Base-by-base conservation (phyloP, 2,797 vertebrate species). In the Cryptoprocta ferox region DNA sequence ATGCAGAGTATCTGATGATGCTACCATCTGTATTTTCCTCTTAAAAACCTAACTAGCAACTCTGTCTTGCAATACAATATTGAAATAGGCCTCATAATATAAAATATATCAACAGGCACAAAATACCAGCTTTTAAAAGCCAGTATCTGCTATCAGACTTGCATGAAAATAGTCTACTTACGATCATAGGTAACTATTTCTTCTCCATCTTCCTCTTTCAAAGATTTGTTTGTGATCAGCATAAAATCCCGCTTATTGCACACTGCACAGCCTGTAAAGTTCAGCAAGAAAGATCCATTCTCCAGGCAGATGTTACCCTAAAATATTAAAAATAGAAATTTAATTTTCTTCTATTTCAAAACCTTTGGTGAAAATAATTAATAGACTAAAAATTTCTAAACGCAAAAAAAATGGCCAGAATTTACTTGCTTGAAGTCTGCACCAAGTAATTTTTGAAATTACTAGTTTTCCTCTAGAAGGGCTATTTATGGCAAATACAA, bases 231-330 rank as follows among this genome's bases (percentile, higher is more conserved):
- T 94, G 98, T 98, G 96, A 99, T 99, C 97, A 99, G 98, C 97
- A 99, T 99, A 91, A 99, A 99, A 98, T 99, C 99, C 84, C 99
- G 98, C 92, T 99, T 99, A 93, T 98, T 99, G 95, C 99, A 99
- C 97, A 98, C 99, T 39, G 99, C 99, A 95, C 99, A 99, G 3
- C 98, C 98, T 83, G 98, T 98, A 87, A 99, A 99, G 98, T 99
- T 99, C 98, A 99, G 99, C 96, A 99, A 98, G 98, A 99, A 99
- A 3, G 99, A 99, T 28, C 99, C 99, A 39, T 99, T 99, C 98
- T 99, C 99, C 98, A 99, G 98, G 98, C 99, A 99, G 13, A 99
- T 99, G 97, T 98, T 99, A 42, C 99, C 99, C 99, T 99, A 94
- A 18, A 96, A 91, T 7, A 39, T 59, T 68, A 96, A 71, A 94